Base-by-base conservation (phyloP, 2,888 invertebrate species). In the Pseudoips prasinana region DNA sequence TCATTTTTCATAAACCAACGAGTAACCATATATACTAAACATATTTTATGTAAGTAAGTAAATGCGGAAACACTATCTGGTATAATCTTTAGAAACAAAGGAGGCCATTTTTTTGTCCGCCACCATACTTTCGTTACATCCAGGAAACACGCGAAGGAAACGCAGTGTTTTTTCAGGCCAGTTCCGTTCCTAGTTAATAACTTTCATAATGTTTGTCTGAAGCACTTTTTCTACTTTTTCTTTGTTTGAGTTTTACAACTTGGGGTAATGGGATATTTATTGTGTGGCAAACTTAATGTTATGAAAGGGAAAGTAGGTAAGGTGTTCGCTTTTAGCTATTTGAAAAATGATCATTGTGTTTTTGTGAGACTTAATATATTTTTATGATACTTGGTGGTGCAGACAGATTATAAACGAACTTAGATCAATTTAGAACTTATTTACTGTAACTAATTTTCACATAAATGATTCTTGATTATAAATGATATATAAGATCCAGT, bases 171-270 rank as follows among this genome's bases (percentile, higher is more conserved):
- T 52, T 5, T 14, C 14, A 14, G 5, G 3, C 3, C 5, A 5
- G 58, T 62, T 64, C 65, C 65, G 53, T 33, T 26, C 29, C 28
- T 46, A 53, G 53, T 59, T 64, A 56, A 57, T 66, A 66, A 60
- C 52, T 62, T 59, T 48, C 54, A 56, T 59, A 55, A 51, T 64
- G 39, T 47, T 58, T 48, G 47, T 49, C 48, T 39, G 39, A 36
- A 39, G 39, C 43, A 20, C 20, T 20, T 20, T 3, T 41, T 42
- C 39, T 33, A 28, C 34, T 45, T 57, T 47, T 60, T 60, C 55
- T 58, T 58, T 35, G 17, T 39, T 39, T 27, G 28, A 5, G 24
- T 20, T 25, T 30, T 8, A 10, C n/a, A n/a, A n/a, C n/a, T n/a
- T n/a, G n/a, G n/a, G 18, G 11, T 39, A 33, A 43, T 36, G 32